Base-by-base conservation (phyloP, 2,888 invertebrate genomes). In the Amitus sp. region DNA sequence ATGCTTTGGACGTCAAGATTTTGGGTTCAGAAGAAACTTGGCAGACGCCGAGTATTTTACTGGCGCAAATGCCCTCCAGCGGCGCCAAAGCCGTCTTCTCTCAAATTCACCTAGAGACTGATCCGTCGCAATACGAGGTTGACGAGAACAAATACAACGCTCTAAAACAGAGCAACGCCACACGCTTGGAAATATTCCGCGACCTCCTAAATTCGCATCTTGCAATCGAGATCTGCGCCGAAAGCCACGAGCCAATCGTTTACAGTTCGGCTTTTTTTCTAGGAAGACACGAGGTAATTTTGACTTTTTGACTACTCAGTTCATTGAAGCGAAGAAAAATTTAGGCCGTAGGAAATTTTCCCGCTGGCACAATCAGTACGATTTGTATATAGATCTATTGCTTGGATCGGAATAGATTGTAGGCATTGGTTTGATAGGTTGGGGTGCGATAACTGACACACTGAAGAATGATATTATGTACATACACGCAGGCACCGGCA, bases 21-120 rank as follows among this genome's bases (percentile, higher is more conserved):
- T 82, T 94, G 56, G 93, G 93, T 0, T 90, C 90, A 0, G 94
- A 94, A 74, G 93, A 94, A 79, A 94, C 93, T 0, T 94, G 94
- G 93, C 90, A 93, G 53, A 93, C 93, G 0, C 94, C 94, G 0
- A 93, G 93, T 62, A 84, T 94, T 52, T 83, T 94, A 54, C 84
- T 92, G 69, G 93, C 93, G 1, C 86, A 86, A 0, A 84, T 85
- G 34, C 86, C 88, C 45, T 84, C 86, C 18, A 88, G 87, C 46
- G 87, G 86, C 12, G 94, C 94, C 12, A 86, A 88, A 67, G 92
- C 92, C 3, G 88, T 94, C 39, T 93, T 94, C 76, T 94, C 94
- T 18, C 79, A 94, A 89, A 92, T 94, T 42, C 93, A 94, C 77
- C 84, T 94, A 70, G 94, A 94, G 82, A 88, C 90, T 0, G 91